A percentile compares a stretch with the other conserved stretches of the same genome.
These are phyloP conservation scores for Teleogryllus occipitalis DNA, from an alignment of 1,140 invertebrate species.

Conservation along the genomic window DNA sequence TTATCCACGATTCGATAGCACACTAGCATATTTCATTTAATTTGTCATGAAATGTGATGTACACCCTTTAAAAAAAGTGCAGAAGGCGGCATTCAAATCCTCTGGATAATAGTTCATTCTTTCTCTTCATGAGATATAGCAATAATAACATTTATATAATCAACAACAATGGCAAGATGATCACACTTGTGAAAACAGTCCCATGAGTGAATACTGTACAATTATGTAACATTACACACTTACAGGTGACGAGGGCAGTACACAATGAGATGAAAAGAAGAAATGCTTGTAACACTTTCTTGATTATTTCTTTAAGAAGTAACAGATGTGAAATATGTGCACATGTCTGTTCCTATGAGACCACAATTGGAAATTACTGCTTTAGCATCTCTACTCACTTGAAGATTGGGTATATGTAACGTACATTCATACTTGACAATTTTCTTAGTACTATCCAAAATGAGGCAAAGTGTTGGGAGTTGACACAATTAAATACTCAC, in stretches of 20 bases:
- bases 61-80: conserved; percentile 4
- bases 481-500: neutral
- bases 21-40: neutral
- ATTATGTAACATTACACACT: conserved; percentile 20
- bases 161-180: conserved; percentile 21
- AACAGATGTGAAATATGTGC: conserved; percentile 1
- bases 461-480: neutral
- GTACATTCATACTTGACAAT: neutral
- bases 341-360: neutral
- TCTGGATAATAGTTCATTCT: conserved; percentile 2
- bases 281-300: neutral
- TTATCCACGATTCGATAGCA: neutral
- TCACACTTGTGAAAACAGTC: conserved; percentile 20
- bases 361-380: neutral
- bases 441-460: neutral
- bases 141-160: conserved; percentile 21
- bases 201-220: conserved; percentile 21
- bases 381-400: neutral
- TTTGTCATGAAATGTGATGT: neutral
- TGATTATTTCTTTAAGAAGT: neutral
- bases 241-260: conserved; percentile 11
- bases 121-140: conserved; percentile 19
- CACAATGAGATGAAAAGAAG: conserved; percentile 14
- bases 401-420: neutral
- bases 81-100: neutral